A percentile compares a stretch with the other conserved stretches of the same genome.
These are phyloP conservation scores for Hippocampus barbouri DNA, from an alignment of 2,113 vertebrate species.

Conservation along the genomic window DNA sequence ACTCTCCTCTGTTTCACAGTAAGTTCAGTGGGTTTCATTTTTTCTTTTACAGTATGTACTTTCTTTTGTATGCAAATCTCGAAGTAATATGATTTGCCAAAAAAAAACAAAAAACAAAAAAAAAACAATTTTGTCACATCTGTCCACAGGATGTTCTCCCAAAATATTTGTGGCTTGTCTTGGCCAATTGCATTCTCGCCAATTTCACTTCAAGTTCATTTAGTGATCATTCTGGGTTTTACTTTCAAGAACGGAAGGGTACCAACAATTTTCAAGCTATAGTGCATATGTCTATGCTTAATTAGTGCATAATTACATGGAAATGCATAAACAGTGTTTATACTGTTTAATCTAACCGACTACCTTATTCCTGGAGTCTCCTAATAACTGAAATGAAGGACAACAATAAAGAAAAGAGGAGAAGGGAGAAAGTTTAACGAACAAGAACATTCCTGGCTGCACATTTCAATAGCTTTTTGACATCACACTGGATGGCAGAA, in stretches of 20 bases:
- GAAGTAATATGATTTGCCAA: too few species aligned
- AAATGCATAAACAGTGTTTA: conserved; percentile 60
- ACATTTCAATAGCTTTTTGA: background rate
- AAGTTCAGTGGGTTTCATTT: too few species aligned
- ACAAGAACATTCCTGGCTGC: conserved; percentile 18
- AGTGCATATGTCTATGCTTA: background rate
- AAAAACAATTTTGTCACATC: background rate
- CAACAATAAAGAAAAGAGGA: conserved; percentile 82
- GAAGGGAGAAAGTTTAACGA: conserved; percentile 81
- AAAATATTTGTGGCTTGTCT: too few species aligned
- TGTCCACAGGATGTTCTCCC: background rate
- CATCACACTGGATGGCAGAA: background rate
- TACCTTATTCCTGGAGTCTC: conserved; percentile 99
- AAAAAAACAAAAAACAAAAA: background rate
- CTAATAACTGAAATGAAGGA: conserved; percentile 92
- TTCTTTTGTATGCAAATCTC: too few species aligned
- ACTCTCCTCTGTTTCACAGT: too few species aligned
- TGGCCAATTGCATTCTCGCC: too few species aligned
- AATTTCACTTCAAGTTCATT: background rate
- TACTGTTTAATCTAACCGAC: conserved; percentile 72
- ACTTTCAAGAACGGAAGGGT: background rate
- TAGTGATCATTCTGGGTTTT: background rate
- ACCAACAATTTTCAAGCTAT: conserved; percentile 24
- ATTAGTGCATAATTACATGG: conserved; percentile 42
- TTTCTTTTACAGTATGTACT: too few species aligned